Evolutionary conservation across 1,140 invertebrate species (phyloP).

Genomic region (Scaptomyza montana): DNA sequence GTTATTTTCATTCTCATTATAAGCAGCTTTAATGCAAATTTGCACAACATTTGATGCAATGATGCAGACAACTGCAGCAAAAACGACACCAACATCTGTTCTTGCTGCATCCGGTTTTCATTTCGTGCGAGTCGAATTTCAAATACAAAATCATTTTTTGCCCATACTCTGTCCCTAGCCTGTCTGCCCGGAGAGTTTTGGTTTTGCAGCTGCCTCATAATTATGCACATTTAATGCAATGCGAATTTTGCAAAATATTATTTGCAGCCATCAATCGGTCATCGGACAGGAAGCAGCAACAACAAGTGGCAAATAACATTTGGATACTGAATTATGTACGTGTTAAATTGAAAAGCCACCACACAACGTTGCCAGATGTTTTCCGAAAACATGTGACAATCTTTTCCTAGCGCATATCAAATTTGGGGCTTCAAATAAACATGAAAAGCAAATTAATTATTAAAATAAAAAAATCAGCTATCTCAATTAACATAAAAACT

Average conservation of each 20-base stretch:
- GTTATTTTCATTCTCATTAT: slow-evolving; percentile 12
- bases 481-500: neutral
- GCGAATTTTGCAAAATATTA: slow-evolving; percentile 27
- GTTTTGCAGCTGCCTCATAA: slow-evolving; percentile 21
- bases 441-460: neutral
- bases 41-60: slow-evolving; percentile 17
- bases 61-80: slow-evolving; percentile 8
- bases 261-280: slow-evolving; percentile 25
- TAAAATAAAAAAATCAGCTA: neutral
- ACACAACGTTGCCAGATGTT: slow-evolving; percentile 11
- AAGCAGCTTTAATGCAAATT: slow-evolving; percentile 37
- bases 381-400: neutral
- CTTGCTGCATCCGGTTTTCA: slow-evolving; percentile 19
- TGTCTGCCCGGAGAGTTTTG: neutral
- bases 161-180: slow-evolving; percentile 3
- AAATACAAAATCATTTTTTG: slow-evolving; percentile 25
- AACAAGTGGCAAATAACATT: slow-evolving; percentile 29
- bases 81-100: neutral
- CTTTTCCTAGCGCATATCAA: too few species aligned
- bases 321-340: slow-evolving; percentile 12
- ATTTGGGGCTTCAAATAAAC: neutral
- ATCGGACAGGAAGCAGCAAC: neutral
- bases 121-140: slow-evolving; percentile 1
- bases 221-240: slow-evolving; percentile 34
- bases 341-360: slow-evolving; percentile 8